phyloP scores from a whole-genome alignment of 2,888 invertebrate genomes.

The Argynnis bischoffii region DNA sequence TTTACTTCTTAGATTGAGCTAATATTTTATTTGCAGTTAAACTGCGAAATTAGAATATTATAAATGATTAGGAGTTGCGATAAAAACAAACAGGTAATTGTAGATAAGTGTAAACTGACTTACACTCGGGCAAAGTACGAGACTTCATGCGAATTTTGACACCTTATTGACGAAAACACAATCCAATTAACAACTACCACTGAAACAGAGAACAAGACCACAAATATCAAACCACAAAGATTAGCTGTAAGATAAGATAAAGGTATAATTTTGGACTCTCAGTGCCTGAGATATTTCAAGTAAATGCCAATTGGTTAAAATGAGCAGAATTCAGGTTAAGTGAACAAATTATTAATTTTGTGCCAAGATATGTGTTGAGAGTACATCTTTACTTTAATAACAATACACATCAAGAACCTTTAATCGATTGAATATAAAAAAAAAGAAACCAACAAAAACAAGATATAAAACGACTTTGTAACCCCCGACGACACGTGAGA shows the following conservation, averaged over 20 bases:
- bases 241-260: slow-evolving; percentile 13
- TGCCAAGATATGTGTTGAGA: slow-evolving; percentile 27
- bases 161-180: slow-evolving; percentile 32
- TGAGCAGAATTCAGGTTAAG: slow-evolving; percentile 21
- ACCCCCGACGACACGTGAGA: slow-evolving; percentile 29
- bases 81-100: no score
- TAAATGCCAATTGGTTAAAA: slow-evolving; percentile 33
- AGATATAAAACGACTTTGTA: slow-evolving; percentile 26
- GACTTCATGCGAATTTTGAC: slow-evolving; percentile 44
- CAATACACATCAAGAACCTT: slow-evolving; percentile 29
- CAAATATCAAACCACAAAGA: slow-evolving; percentile 19
- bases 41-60: background rate
- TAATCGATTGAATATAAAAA: slow-evolving; percentile 24
- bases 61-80: background rate
- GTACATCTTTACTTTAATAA: slow-evolving; percentile 13
- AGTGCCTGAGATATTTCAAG: slow-evolving; percentile 21
- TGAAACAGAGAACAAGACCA: slow-evolving; percentile 25
- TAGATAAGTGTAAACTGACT: slow-evolving; percentile 34
- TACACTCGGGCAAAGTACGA: slow-evolving; percentile 34
- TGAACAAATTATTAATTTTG: slow-evolving; percentile 30
- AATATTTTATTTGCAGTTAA: background rate
- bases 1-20: background rate
- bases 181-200: slow-evolving; percentile 24
- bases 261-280: slow-evolving; percentile 28
- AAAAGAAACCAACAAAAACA: slow-evolving; percentile 18